Conservation (phyloP, 2,113 vertebrate species). For the Marmota flaviventris region DNA sequence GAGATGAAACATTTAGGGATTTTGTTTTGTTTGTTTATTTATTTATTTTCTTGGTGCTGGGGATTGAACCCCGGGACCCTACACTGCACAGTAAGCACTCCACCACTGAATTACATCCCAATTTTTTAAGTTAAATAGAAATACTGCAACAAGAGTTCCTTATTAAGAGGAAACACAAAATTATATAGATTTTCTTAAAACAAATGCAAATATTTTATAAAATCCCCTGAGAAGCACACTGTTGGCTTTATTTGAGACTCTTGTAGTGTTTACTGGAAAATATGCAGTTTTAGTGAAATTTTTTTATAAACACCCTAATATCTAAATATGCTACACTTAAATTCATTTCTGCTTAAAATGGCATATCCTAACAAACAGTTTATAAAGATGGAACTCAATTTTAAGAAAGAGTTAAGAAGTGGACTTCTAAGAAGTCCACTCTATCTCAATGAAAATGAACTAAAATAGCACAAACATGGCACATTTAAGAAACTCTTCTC, state of each 20-base stretch:
- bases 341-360: slow-evolving; percentile 58
- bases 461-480: neutral
- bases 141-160: neutral
- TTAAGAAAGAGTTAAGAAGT: too few relatives aligned
- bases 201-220: neutral
- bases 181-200: slow-evolving; percentile 27
- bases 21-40: too few relatives aligned
- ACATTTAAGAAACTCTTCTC: neutral
- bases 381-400: neutral
- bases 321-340: slow-evolving; percentile 13
- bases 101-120: neutral
- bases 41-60: too few relatives aligned
- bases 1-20: neutral
- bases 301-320: slow-evolving; percentile 27
- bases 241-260: neutral
- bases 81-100: too few relatives aligned
- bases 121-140: slow-evolving; percentile 55
- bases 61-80: too few relatives aligned
- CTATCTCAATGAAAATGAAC: slow-evolving; percentile 48
- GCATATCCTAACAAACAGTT: slow-evolving; percentile 29
- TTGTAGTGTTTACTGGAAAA: slow-evolving; percentile 39
- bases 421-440: neutral
- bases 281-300: slow-evolving; percentile 15
- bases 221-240: neutral
- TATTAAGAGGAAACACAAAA: neutral